Evolutionary conservation across 1,140 invertebrate genomes (phyloP).

Genomic region (Tetramorium simillimum): DNA sequence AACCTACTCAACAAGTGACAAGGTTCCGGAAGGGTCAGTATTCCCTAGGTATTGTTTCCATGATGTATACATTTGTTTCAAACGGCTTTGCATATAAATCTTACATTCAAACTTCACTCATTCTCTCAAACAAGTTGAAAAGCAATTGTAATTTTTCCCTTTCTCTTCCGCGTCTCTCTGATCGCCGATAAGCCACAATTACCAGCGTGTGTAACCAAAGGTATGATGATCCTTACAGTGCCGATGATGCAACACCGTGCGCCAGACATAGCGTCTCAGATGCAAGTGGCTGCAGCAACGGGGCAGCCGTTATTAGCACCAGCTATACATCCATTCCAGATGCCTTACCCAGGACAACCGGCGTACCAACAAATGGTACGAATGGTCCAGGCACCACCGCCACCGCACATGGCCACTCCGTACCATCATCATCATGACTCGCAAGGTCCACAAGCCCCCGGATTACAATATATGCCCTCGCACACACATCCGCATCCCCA

Average conservation of each 20-base stretch:
- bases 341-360: constrained; percentile 87
- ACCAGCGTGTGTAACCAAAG: background rate
- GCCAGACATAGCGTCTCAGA: constrained; percentile 89
- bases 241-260: constrained; percentile 87
- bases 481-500: constrained; percentile 84
- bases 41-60: background rate
- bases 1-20: constrained; percentile 83
- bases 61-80: background rate
- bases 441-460: constrained; percentile 84
- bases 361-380: constrained; percentile 85
- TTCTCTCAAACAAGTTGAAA: background rate
- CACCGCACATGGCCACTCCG: constrained; percentile 87
- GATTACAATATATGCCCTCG: constrained; percentile 88
- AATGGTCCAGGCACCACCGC: constrained; percentile 83
- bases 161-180: background rate
- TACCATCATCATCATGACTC: constrained; percentile 87
- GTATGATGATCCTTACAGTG: constrained; percentile 82
- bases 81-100: background rate
- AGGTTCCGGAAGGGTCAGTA: constrained; percentile 85
- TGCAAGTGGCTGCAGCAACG: constrained; percentile 92
- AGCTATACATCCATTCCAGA: constrained; percentile 89
- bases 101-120: background rate
- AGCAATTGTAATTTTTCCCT: background rate
- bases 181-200: background rate
- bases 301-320: constrained; percentile 93